A percentile compares a stretch with the other conserved stretches of the same genome.
phyloP scores from a whole-genome alignment of 2,888 invertebrate genomes.

The Tiliacea citrago region DNA sequence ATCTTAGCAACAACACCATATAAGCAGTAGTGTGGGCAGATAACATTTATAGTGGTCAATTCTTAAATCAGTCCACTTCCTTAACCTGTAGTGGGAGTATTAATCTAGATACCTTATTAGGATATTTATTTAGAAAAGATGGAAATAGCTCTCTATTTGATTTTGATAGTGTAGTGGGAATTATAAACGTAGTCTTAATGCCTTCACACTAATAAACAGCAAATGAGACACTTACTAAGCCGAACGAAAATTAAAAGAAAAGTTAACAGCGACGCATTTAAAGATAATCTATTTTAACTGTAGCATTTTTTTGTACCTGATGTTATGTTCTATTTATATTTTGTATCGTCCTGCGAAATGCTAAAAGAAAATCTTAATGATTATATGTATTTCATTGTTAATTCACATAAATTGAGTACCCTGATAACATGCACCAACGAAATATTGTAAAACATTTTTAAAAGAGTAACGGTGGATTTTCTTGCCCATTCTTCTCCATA shows the following conservation, averaged over 20 bases:
- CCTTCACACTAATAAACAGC: not conserved
- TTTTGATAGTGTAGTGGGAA: not conserved
- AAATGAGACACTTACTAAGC: not conserved
- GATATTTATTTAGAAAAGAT: conserved; percentile 25
- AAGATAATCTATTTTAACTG: not conserved
- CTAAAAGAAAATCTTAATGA: not conserved
- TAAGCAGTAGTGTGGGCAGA: conserved; percentile 44
- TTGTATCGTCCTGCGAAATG: not conserved
- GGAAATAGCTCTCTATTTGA: conserved; percentile 13
- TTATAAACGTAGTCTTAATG: not conserved
- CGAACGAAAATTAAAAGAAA: not conserved
- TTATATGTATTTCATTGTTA: not conserved
- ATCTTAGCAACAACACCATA: conserved; percentile 25
- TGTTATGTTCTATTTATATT: not conserved
- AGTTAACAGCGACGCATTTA: not conserved
- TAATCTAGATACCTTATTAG: conserved; percentile 38
- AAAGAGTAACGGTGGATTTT: no score
- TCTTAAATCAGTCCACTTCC: conserved; percentile 51
- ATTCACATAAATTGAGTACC: not conserved
- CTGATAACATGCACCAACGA: no score
- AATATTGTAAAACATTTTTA: no score
- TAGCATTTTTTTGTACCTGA: no score
- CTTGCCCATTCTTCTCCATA: no score
- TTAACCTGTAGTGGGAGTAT: conserved; percentile 33
- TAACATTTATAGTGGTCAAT: conserved; percentile 21